Evolutionary conservation across 2,888 invertebrate species (phyloP).

Genomic region (Lepidochitona cinerea): DNA sequence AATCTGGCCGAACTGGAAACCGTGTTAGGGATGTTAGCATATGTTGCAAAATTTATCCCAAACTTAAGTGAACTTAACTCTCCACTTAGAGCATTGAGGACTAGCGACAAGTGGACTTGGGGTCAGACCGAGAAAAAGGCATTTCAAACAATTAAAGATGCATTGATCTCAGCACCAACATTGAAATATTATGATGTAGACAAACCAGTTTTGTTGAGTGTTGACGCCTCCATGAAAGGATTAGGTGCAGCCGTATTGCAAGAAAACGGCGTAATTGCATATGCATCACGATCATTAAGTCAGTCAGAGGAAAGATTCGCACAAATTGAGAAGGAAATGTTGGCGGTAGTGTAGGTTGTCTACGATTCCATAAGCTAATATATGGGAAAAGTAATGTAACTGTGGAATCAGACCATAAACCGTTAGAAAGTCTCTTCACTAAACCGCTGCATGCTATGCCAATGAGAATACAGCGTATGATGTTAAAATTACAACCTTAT

Average conservation of each 20-base stretch:
- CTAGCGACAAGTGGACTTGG: conserved; percentile 12
- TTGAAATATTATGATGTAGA: conserved; percentile 17
- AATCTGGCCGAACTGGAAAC: conserved; percentile 19
- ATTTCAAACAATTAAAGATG: conserved; percentile 11
- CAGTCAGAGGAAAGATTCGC: conserved; percentile 17
- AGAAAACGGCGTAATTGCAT: conserved; percentile 15
- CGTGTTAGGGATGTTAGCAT: conserved; percentile 16
- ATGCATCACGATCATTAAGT: conserved; percentile 14
- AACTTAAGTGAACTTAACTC: conserved; percentile 19
- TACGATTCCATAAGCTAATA: conserved; percentile 17
- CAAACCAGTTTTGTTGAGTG: conserved; percentile 3
- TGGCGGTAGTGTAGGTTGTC: conserved; percentile 21
- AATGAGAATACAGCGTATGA: too few relatives aligned
- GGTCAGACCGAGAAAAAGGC: background rate
- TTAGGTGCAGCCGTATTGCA: conserved; percentile 17
- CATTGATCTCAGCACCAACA: conserved; percentile 9
- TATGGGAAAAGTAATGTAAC: conserved; percentile 16
- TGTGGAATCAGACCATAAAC: conserved; percentile 8
- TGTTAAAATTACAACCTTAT: too few relatives aligned
- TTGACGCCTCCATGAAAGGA: conserved; percentile 20
- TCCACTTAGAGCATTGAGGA: conserved; percentile 21
- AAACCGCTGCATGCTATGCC: too few relatives aligned
- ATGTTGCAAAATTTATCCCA: conserved; percentile 21
- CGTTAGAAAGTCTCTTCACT: conserved; percentile 5
- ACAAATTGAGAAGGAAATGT: conserved; percentile 23